A percentile compares a stretch with the other conserved stretches of the same genome.
phyloP scores from a whole-genome alignment of 2,888 invertebrate species.

The Orthosia gothica region DNA sequence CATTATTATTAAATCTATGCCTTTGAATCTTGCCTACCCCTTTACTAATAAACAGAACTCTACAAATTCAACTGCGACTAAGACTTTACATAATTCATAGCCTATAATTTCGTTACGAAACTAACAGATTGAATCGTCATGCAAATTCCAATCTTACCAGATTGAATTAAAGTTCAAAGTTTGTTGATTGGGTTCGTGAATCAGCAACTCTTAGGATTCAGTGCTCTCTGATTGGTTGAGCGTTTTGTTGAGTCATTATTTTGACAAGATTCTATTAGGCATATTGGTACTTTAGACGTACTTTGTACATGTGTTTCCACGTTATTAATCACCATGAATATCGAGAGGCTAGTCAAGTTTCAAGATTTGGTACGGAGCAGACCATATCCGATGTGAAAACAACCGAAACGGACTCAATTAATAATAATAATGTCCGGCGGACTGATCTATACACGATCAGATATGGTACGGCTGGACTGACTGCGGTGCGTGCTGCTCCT shows the following conservation, averaged over 20 bases:
- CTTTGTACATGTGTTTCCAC: neutral
- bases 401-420: no score
- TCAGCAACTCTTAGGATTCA: slow-evolving; percentile 48
- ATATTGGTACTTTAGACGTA: neutral
- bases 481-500: no score
- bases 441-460: no score
- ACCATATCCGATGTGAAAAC: no score
- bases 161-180: slow-evolving; percentile 49
- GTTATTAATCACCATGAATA: neutral
- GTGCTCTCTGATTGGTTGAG: slow-evolving; percentile 28
- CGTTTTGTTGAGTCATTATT: slow-evolving; percentile 34
- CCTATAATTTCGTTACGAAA: slow-evolving; percentile 36
- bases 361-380: no score
- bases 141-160: slow-evolving; percentile 54
- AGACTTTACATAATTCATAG: slow-evolving; percentile 53
- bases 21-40: neutral
- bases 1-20: no score
- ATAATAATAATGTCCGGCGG: no score
- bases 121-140: slow-evolving; percentile 50
- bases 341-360: neutral
- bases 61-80: slow-evolving; percentile 26
- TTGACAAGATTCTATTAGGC: slow-evolving; percentile 2
- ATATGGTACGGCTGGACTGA: no score
- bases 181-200: slow-evolving; percentile 49
- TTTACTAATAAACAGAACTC: slow-evolving; percentile 5